Evolutionary conservation across 2,888 invertebrate species (phyloP).

Genomic region (Drosophila flavopinicola): DNA sequence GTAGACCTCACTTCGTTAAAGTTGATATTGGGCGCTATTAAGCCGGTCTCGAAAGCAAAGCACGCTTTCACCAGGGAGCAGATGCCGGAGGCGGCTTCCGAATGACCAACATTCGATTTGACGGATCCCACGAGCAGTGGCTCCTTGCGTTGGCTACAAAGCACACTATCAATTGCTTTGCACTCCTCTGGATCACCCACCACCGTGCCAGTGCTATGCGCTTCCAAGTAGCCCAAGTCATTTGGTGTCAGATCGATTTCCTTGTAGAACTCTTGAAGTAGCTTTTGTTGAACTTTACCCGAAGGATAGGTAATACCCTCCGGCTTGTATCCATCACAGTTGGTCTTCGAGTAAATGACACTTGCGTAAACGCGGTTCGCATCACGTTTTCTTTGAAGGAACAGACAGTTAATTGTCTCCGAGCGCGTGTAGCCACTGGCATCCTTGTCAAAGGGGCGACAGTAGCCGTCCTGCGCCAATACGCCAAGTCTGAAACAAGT

Average conservation of each 20-base stretch:
- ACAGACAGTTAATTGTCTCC: slow-evolving; percentile 89
- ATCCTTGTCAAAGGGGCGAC: slow-evolving; percentile 94
- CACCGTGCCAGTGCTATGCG: slow-evolving; percentile 92
- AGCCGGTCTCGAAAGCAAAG: slow-evolving; percentile 91
- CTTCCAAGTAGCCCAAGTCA: slow-evolving; percentile 91
- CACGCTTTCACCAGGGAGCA: slow-evolving; percentile 93
- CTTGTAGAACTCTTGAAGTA: slow-evolving; percentile 88
- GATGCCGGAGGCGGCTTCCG: slow-evolving; percentile 93
- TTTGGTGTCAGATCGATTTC: slow-evolving; percentile 90
- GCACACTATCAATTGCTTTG: slow-evolving; percentile 91
- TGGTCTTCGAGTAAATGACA: slow-evolving; percentile 91
- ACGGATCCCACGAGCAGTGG: slow-evolving; percentile 94
- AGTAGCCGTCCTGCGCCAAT: slow-evolving; percentile 92
- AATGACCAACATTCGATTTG: slow-evolving; percentile 97
- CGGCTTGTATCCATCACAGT: slow-evolving; percentile 91
- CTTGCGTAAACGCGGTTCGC: slow-evolving; percentile 89
- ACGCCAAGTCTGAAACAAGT: slow-evolving; percentile 87
- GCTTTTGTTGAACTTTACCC: slow-evolving; percentile 87
- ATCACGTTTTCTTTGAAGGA: slow-evolving; percentile 89
- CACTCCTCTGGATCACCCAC: slow-evolving; percentile 97
- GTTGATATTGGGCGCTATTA: slow-evolving; percentile 94
- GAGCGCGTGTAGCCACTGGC: slow-evolving; percentile 94
- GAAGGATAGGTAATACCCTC: slow-evolving; percentile 89
- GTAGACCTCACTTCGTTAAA: slow-evolving; percentile 87
- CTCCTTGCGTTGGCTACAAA: slow-evolving; percentile 90